These are phyloP conservation scores for Rhinophrynus dorsalis DNA, from an alignment of 2,797 vertebrate species.

Conservation along the genomic window DNA sequence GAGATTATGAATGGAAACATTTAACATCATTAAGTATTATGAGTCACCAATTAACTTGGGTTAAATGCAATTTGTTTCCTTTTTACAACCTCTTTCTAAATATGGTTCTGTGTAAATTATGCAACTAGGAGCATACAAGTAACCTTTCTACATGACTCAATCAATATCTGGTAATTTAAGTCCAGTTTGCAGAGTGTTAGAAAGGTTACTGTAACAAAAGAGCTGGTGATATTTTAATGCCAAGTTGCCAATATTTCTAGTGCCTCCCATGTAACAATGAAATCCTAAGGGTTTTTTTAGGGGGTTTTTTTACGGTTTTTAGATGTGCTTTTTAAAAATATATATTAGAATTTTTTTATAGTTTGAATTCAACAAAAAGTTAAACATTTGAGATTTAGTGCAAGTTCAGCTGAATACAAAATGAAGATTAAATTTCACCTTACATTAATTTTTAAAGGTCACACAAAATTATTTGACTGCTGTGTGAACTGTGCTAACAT, in stretches of 20 bases:
- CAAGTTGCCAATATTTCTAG: background rate
- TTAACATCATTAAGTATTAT: slow-evolving; percentile 21
- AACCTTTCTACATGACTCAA: slow-evolving; percentile 22
- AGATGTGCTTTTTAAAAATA: too few relatives aligned
- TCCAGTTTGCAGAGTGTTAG: background rate
- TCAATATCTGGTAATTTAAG: slow-evolving; percentile 24
- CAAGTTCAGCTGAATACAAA: slow-evolving; percentile 29
- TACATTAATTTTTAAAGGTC: slow-evolving; percentile 46
- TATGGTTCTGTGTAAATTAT: slow-evolving; percentile 3
- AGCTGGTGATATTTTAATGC: slow-evolving; percentile 34
- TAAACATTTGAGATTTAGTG: slow-evolving; percentile 23
- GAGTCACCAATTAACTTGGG: slow-evolving; percentile 37
- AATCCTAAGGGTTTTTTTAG: too few relatives aligned
- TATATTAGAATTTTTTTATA: slow-evolving; percentile 1
- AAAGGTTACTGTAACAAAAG: slow-evolving; percentile 21
- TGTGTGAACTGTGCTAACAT: slow-evolving; percentile 36
- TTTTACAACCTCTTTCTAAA: slow-evolving; percentile 13
- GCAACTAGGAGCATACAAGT: slow-evolving; percentile 7
- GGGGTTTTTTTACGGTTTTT: too few relatives aligned
- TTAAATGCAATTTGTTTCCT: slow-evolving; percentile 26
- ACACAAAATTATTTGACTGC: slow-evolving; percentile 30
- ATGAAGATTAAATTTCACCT: slow-evolving; percentile 40
- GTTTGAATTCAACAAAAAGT: slow-evolving; percentile 4
- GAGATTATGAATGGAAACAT: slow-evolving; percentile 6
- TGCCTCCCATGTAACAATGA: background rate